These are phyloP conservation scores for Nebria salina DNA, from an alignment of 2,888 invertebrate species.

Conservation along the genomic window DNA sequence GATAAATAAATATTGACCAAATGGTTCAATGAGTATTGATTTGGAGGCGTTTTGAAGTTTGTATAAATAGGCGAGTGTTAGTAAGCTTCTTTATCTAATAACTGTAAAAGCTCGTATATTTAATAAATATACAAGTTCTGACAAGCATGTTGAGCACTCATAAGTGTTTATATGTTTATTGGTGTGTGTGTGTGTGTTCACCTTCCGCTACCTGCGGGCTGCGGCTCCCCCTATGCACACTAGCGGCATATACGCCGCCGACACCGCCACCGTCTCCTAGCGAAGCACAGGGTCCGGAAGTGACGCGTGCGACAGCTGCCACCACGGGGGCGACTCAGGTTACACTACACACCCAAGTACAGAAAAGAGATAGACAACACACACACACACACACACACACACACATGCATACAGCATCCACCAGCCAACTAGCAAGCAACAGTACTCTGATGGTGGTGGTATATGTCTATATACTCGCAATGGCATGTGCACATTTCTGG, in stretches of 20 bases:
- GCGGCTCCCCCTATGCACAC: slow-evolving; percentile 5
- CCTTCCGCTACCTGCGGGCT: slow-evolving; percentile 23
- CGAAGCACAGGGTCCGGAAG: slow-evolving; percentile 34
- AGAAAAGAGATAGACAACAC: slow-evolving; percentile 6
- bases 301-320: slow-evolving; percentile 45
- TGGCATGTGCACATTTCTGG: not conserved
- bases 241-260: slow-evolving; percentile 10
- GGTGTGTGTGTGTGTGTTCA: slow-evolving; percentile 15
- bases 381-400: slow-evolving; percentile 20
- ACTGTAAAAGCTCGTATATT: not conserved
- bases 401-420: not conserved
- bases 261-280: slow-evolving; percentile 6
- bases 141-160: slow-evolving; percentile 4
- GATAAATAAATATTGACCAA: too few relatives aligned
- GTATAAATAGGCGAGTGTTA: too few relatives aligned
- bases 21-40: too few relatives aligned
- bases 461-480: not conserved
- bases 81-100: not conserved
- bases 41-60: not conserved
- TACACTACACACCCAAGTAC: slow-evolving; percentile 20
- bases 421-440: not conserved
- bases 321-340: slow-evolving; percentile 33
- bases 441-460: not conserved
- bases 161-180: slow-evolving; percentile 7
- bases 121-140: not conserved